Evolutionary conservation across 1,140 invertebrate species (phyloP).

Genomic region (Dolichoris vasculosae): DNA sequence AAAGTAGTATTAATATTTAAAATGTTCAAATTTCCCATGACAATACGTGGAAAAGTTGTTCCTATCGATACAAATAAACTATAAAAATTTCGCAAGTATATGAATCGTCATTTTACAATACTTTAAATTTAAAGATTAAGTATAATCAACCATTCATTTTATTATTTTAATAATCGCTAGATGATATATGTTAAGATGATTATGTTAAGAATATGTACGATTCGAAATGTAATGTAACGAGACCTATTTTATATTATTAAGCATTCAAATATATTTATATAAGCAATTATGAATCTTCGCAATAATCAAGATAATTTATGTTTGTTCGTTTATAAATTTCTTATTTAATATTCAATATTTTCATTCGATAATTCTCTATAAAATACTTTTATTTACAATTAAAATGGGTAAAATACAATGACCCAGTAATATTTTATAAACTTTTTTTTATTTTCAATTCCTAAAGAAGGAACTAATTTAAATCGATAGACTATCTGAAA

Average conservation of each 20-base stretch:
- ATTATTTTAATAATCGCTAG: slow-evolving; percentile 3
- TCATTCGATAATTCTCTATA: slow-evolving; percentile 17
- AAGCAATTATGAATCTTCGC: slow-evolving; percentile 39
- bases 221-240: slow-evolving; percentile 39
- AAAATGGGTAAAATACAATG: neutral
- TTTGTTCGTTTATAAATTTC: slow-evolving; percentile 1
- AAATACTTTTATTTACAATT: slow-evolving; percentile 34
- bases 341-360: neutral
- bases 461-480: slow-evolving; percentile 30
- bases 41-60: neutral
- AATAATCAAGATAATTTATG: slow-evolving; percentile 24
- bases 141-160: slow-evolving; percentile 25
- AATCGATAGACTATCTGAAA: slow-evolving; percentile 29
- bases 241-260: slow-evolving; percentile 17
- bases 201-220: neutral
- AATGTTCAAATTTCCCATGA: neutral
- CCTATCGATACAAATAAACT: neutral
- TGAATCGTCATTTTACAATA: slow-evolving; percentile 5
- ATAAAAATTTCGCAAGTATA: neutral
- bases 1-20: neutral
- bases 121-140: slow-evolving; percentile 21
- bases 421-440: slow-evolving; percentile 6
- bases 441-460: slow-evolving; percentile 42
- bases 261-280: slow-evolving; percentile 31
- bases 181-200: neutral